Evolutionary conservation across 2,113 vertebrate genomes (phyloP).

Genomic region (Laterallus jamaicensis): DNA sequence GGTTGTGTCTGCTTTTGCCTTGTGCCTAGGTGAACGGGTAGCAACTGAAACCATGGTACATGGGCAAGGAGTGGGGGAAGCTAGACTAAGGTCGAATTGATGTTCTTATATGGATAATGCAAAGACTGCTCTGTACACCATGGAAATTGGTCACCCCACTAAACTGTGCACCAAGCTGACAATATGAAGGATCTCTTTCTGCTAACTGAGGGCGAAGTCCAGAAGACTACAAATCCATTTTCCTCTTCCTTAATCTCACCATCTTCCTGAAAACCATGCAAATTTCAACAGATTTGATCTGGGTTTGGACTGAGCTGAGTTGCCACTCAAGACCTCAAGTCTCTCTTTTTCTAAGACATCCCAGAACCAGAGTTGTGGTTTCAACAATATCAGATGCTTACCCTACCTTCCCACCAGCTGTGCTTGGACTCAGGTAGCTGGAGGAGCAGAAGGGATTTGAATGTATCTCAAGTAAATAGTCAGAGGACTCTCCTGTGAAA

Average conservation of each 20-base stretch:
- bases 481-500: background rate
- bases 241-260: background rate
- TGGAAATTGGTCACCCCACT: background rate
- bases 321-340: background rate
- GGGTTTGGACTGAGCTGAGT: background rate
- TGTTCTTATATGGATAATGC: background rate
- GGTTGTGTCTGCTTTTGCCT: background rate
- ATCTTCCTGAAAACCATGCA: background rate
- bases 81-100: rapidly evolving
- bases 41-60: background rate
- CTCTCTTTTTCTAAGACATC: background rate
- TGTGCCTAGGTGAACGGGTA: background rate
- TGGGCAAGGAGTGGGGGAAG: background rate
- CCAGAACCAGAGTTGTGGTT: background rate
- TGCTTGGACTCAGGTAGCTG: background rate
- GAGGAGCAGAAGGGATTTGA: background rate
- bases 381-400: background rate
- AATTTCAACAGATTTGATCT: background rate
- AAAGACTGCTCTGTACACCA: background rate
- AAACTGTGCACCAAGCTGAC: background rate
- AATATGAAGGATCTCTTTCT: background rate
- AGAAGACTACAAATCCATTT: background rate
- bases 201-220: background rate
- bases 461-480: background rate
- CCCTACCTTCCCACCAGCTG: background rate